Evolutionary conservation across 2,113 vertebrate genomes (phyloP).

Genomic region (Junco hyemalis): DNA sequence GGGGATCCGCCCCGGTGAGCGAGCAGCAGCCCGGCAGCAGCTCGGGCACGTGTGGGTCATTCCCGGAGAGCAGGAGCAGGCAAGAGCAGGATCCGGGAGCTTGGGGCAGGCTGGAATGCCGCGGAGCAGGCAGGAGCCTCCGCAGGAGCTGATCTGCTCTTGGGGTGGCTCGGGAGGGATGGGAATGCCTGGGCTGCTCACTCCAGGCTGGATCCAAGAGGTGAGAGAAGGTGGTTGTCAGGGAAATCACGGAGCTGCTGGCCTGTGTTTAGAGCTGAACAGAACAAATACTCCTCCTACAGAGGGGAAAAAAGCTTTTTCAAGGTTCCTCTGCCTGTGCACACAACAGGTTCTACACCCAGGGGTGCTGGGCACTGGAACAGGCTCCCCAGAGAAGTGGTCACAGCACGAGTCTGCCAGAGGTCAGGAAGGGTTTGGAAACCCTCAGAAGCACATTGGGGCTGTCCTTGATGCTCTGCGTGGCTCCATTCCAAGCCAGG

Average conservation of each 20-base stretch:
- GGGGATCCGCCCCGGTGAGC: background rate
- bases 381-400: background rate
- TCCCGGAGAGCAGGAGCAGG: background rate
- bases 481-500: background rate
- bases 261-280: background rate
- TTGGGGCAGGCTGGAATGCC: background rate
- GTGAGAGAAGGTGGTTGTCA: background rate
- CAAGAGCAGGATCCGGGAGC: background rate
- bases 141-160: background rate
- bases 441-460: background rate
- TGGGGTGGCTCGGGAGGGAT: background rate
- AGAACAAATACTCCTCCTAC: background rate
- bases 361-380: background rate
- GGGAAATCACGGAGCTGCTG: rapidly evolving
- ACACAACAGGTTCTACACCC: background rate
- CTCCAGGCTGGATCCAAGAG: background rate
- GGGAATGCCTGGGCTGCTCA: background rate
- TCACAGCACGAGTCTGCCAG: background rate
- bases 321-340: rapidly evolving
- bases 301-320: background rate
- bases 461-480: rapidly evolving
- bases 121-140: background rate
- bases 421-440: background rate
- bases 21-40: background rate
- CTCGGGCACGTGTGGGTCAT: background rate